Conservation (phyloP, 1,140 invertebrate species). For the Ptiloglossa arizonensis region DNA sequence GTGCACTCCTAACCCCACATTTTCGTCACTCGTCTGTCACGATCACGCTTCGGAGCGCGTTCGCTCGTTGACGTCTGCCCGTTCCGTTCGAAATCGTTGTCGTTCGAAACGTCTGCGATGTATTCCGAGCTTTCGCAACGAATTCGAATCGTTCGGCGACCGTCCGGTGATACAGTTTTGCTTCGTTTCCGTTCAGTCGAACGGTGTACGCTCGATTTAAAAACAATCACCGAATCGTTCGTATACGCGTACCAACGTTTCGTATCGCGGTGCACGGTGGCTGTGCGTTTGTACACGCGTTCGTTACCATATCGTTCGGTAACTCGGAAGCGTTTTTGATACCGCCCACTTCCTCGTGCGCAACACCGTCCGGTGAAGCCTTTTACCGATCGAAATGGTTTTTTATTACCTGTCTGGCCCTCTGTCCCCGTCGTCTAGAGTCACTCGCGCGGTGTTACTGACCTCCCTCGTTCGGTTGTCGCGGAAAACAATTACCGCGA, state of each 20-base stretch:
- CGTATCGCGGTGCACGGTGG: constrained; percentile 12
- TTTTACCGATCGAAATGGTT: constrained; percentile 22
- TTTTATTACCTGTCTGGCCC: constrained; percentile 21
- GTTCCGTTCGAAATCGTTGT: not conserved
- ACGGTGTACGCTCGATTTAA: constrained; percentile 9
- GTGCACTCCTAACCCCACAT: constrained; percentile 43
- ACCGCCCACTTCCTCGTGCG: constrained; percentile 33
- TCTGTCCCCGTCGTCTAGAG: not conserved
- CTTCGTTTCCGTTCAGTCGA: not conserved
- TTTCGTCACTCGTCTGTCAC: constrained; percentile 38
- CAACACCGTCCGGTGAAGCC: not conserved
- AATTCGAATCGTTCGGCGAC: not conserved
- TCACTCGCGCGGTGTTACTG: constrained; percentile 6
- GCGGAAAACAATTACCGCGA: constrained; percentile 14
- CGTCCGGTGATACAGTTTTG: not conserved
- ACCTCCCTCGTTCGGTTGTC: not conserved
- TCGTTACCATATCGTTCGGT: constrained; percentile 13
- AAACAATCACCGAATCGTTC: too few relatives aligned
- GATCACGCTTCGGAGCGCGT: constrained; percentile 2
- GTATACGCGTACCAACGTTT: constrained; percentile 8
- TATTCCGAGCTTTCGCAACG: too few relatives aligned
- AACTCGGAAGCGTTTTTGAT: constrained; percentile 20
- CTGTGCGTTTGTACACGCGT: not conserved
- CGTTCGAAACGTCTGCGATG: too few relatives aligned
- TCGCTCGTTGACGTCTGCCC: not conserved